phyloP scores from a whole-genome alignment of 2,888 invertebrate species.

The Sycophila texana region DNA sequence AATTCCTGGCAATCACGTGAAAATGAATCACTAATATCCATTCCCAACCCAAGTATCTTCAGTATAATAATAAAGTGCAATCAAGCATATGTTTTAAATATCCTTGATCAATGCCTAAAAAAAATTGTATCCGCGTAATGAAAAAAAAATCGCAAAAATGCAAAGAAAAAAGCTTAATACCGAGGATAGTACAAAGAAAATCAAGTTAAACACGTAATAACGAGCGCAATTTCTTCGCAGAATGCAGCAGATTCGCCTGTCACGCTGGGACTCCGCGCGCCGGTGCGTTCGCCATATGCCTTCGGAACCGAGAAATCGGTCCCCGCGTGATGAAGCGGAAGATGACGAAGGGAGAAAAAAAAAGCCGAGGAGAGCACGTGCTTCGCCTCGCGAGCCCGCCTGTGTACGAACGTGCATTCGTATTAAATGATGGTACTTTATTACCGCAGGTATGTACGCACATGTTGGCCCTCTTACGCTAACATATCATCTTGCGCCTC shows the following conservation, averaged over 20 bases:
- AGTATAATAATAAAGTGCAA: too few relatives aligned
- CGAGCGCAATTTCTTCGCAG: background rate
- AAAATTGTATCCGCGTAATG: too few relatives aligned
- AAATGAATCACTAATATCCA: too few relatives aligned
- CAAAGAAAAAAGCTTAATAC: too few relatives aligned
- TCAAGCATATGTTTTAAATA: too few relatives aligned
- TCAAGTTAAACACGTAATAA: background rate
- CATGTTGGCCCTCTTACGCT: constrained; percentile 2
- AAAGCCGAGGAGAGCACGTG: constrained; percentile 2
- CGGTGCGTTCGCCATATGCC: constrained; percentile 26
- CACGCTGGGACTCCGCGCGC: background rate
- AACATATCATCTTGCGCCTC: background rate
- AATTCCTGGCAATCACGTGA: too few relatives aligned
- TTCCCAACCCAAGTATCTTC: too few relatives aligned
- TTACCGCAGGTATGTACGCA: constrained; percentile 9
- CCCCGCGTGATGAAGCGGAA: background rate
- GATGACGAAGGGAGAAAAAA: constrained; percentile 24
- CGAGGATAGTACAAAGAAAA: too few relatives aligned
- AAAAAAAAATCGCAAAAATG: too few relatives aligned
- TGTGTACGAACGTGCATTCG: background rate
- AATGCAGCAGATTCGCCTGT: constrained; percentile 2
- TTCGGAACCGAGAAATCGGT: background rate
- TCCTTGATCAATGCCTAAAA: too few relatives aligned
- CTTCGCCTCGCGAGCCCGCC: background rate
- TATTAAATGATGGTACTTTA: constrained; percentile 3